phyloP scores from a whole-genome alignment of 2,113 vertebrate species.

The Edolisoma coerulescens region DNA sequence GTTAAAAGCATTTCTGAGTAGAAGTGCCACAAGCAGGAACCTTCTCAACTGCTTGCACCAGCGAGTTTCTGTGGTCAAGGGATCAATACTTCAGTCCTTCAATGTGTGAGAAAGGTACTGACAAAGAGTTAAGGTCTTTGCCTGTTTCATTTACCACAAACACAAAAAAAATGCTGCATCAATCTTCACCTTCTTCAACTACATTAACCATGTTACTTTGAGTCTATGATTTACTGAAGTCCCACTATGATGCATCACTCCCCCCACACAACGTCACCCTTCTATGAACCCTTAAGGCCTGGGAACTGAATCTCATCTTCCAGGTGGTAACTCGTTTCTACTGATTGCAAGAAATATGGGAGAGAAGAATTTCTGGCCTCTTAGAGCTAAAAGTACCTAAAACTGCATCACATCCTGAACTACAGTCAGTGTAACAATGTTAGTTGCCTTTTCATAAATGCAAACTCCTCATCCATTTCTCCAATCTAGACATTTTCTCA shows the following conservation, averaged over 20 bases:
- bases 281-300: not conserved
- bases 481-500: not conserved
- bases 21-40: not conserved
- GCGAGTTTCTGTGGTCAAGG: not conserved
- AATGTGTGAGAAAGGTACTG: not conserved
- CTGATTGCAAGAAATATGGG: not conserved
- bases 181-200: not conserved
- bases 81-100: not conserved
- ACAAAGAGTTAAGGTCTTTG: not conserved
- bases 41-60: not conserved
- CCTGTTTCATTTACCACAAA: not conserved
- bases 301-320: not conserved
- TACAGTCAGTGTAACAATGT: not conserved
- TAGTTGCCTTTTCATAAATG: not conserved
- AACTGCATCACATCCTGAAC: fast-evolving
- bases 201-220: not conserved
- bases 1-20: not conserved
- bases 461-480: not conserved
- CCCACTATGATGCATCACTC: not conserved
- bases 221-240: not conserved
- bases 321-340: not conserved
- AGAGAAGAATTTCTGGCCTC: not conserved
- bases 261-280: not conserved
- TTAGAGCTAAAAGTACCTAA: not conserved
- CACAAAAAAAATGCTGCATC: not conserved